A percentile compares a stretch with the other conserved stretches of the same genome.
Evolutionary conservation across 2,113 vertebrate species (phyloP).

Genomic region (Amblyornis subalaris): DNA sequence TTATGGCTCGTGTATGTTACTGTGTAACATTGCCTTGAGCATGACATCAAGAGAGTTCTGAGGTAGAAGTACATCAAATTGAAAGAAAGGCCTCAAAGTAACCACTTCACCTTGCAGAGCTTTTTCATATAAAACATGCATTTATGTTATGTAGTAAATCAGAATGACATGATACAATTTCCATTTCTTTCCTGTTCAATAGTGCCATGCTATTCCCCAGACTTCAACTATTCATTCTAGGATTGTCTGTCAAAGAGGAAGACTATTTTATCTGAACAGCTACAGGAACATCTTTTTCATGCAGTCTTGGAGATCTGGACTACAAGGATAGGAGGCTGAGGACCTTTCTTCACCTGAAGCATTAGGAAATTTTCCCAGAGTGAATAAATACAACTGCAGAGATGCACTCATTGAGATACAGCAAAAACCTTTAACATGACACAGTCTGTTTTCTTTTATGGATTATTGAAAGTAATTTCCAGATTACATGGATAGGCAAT

Average conservation of each 20-base stretch:
- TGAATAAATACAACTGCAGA: neutral
- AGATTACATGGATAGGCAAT: neutral
- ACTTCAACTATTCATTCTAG: neutral
- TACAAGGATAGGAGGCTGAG: neutral
- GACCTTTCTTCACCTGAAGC: neutral
- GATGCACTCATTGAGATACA: neutral
- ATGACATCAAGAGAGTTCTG: neutral
- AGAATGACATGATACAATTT: neutral
- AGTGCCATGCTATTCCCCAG: neutral
- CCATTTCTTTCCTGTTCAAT: neutral
- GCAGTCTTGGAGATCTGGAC: neutral
- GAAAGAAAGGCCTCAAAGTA: neutral
- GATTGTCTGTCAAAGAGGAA: neutral
- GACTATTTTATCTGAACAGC: neutral
- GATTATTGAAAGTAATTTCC: neutral
- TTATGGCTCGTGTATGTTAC: rapidly evolving
- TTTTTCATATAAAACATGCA: neutral
- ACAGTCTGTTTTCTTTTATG: neutral
- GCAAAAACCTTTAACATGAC: neutral
- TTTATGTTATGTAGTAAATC: neutral
- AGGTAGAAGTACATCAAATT: neutral
- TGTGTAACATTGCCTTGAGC: neutral
- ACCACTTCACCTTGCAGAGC: neutral
- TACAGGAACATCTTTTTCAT: neutral
- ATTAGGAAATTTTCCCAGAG: neutral